phyloP scores from a whole-genome alignment of 2,113 vertebrate species.

The Odontophorus gujanensis region DNA sequence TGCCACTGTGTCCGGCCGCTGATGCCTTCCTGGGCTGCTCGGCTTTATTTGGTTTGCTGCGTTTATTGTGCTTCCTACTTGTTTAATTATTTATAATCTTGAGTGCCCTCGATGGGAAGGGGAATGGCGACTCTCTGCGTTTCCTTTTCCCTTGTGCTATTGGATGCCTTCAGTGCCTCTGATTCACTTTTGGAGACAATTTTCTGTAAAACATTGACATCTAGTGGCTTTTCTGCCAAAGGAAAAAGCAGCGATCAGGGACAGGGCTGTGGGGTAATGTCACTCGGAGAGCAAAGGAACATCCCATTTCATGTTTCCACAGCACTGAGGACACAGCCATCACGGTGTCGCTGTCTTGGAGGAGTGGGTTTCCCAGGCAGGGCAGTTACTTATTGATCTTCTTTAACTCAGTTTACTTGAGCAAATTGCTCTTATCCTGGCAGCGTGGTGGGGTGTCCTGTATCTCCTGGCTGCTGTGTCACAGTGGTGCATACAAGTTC shows the following conservation, averaged over 20 bases:
- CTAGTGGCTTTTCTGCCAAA: conserved; percentile 59
- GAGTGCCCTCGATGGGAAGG: neutral
- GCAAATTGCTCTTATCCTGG: neutral
- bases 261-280: neutral
- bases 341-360: neutral
- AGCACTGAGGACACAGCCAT: accelerated
- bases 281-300: neutral
- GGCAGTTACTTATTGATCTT: neutral
- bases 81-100: neutral
- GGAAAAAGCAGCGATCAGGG: neutral
- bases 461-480: neutral
- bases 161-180: neutral
- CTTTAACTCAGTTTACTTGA: neutral
- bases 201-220: conserved; percentile 73
- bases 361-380: neutral
- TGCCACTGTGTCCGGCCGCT: neutral
- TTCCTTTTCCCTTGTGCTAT: neutral
- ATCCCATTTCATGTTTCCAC: neutral
- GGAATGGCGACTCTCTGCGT: neutral
- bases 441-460: neutral
- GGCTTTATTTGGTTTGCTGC: neutral
- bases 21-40: neutral
- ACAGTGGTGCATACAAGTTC: no score
- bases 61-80: neutral
- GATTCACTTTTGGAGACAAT: neutral